Evolutionary conservation across 2,113 vertebrate genomes (phyloP).

Genomic region (human): DNA sequence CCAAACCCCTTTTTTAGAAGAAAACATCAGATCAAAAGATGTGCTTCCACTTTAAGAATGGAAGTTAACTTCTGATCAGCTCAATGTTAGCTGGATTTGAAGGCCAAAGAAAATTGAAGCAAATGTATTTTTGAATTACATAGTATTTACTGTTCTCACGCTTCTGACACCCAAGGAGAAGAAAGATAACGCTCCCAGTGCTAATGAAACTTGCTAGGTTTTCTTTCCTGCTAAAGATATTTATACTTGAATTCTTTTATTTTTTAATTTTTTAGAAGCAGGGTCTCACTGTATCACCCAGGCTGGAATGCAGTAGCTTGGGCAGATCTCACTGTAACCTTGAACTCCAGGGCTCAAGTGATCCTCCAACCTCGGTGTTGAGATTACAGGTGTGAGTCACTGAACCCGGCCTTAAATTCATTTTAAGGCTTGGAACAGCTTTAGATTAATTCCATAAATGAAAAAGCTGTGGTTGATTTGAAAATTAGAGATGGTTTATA

Average conservation of each 20-base stretch:
- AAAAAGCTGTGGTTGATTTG: background rate
- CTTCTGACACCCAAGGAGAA: slow-evolving; percentile 42
- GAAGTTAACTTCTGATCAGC: background rate
- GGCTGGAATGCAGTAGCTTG: no score
- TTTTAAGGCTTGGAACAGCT: slow-evolving; percentile 6
- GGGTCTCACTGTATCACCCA: no score
- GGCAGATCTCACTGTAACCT: no score
- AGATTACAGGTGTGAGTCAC: no score
- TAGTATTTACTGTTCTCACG: slow-evolving; percentile 38
- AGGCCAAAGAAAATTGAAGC: slow-evolving; percentile 34
- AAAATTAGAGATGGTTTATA: slow-evolving; percentile 28
- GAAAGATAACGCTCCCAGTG: slow-evolving; percentile 32
- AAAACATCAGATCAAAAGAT: background rate
- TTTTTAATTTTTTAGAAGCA: no score
- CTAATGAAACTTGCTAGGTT: slow-evolving; percentile 52
- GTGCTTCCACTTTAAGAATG: background rate
- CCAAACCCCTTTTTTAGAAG: background rate
- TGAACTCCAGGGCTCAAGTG: no score
- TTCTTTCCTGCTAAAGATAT: slow-evolving; percentile 68
- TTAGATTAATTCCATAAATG: slow-evolving; percentile 24
- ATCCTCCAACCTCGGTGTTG: no score
- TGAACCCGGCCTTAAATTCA: background rate
- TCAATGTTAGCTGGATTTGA: slow-evolving; percentile 3
- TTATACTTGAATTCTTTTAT: slow-evolving; percentile 54
- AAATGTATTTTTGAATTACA: slow-evolving; percentile 41